Evolutionary conservation across 2,888 invertebrate genomes (phyloP).

Genomic region (Cloeon dipterum): DNA sequence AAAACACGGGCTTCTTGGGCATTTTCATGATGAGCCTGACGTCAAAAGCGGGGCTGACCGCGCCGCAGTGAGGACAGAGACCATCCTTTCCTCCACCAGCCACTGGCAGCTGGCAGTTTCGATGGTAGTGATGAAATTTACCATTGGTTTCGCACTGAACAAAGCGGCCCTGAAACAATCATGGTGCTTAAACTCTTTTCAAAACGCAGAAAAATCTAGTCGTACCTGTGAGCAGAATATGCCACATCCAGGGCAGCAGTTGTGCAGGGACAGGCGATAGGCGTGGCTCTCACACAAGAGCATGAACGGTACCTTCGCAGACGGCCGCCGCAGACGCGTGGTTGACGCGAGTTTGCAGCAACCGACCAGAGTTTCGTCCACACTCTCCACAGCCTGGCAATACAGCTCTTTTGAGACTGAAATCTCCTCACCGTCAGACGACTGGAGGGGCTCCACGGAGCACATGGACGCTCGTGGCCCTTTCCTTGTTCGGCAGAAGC

Average conservation of each 20-base stretch:
- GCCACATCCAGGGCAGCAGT: constrained; percentile 78
- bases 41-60: constrained; percentile 29
- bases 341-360: constrained; percentile 36
- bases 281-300: constrained; percentile 58
- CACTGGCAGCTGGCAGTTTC: constrained; percentile 42
- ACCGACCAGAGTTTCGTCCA: constrained; percentile 51
- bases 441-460: constrained; percentile 2
- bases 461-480: constrained; percentile 19
- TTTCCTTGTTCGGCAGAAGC: constrained; percentile 10
- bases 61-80: constrained; percentile 52
- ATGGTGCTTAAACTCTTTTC: too few species aligned
- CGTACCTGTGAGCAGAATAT: constrained; percentile 67
- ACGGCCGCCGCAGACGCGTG: constrained; percentile 15
- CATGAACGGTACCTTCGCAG: constrained; percentile 41
- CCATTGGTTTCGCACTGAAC: constrained; percentile 35
- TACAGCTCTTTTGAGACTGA: background rate
- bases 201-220: constrained; percentile 2
- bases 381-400: constrained; percentile 37
- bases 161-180: constrained; percentile 43
- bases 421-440: background rate
- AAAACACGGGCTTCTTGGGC: constrained; percentile 33
- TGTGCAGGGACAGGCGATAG: constrained; percentile 49
- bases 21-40: constrained; percentile 39
- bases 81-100: constrained; percentile 21
- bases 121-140: constrained; percentile 55